phyloP scores from a whole-genome alignment of 2,797 vertebrate genomes.

The Antennarius maculatus region DNA sequence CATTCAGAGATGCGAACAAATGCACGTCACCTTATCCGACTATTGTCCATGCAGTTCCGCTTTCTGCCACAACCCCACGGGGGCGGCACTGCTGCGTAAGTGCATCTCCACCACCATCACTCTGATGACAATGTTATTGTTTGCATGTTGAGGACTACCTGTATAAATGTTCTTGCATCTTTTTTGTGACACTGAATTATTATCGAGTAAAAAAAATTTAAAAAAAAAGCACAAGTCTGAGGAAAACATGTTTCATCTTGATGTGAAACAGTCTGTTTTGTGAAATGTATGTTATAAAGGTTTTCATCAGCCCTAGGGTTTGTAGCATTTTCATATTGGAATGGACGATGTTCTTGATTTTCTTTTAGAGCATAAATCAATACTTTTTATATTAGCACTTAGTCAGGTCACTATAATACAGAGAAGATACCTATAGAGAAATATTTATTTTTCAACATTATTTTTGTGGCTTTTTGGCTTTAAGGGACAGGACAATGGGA shows the following conservation, averaged over 20 bases:
- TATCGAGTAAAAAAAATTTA: background rate
- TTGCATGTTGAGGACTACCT: too few relatives aligned
- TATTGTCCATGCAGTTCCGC: too few relatives aligned
- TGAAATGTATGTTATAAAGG: conserved; percentile 10
- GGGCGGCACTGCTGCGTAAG: too few relatives aligned
- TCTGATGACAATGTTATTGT: too few relatives aligned
- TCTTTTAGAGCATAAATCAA: background rate
- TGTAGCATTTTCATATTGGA: background rate
- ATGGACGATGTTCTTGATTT: background rate
- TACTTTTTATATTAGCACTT: conserved; percentile 15
- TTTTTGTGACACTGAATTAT: background rate
- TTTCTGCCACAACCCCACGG: too few relatives aligned
- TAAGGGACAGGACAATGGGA: too few relatives aligned
- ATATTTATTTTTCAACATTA: background rate
- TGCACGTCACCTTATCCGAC: too few relatives aligned
- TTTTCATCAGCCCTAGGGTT: background rate
- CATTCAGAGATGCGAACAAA: too few relatives aligned
- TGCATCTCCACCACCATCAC: too few relatives aligned
- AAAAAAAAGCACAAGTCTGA: background rate
- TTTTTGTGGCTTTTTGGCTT: background rate
- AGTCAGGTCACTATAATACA: background rate
- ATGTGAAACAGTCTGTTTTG: conserved; percentile 1
- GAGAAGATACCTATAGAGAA: background rate
- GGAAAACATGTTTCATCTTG: background rate
- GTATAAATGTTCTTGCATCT: background rate